Evolutionary conservation across 2,888 invertebrate genomes (phyloP).

Genomic region (Agrotis ipsilon): DNA sequence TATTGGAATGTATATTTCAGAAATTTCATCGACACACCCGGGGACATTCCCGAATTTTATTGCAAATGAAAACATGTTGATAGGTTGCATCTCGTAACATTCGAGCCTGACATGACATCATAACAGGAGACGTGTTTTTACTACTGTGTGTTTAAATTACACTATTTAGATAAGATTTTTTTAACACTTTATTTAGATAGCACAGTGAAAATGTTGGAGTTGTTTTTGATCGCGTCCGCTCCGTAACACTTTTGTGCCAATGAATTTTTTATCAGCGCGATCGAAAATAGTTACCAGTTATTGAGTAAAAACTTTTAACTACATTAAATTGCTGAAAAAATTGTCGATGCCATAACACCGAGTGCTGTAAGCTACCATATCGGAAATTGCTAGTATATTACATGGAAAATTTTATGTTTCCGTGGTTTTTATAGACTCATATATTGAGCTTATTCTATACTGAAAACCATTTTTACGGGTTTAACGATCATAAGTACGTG

Average conservation of each 20-base stretch:
- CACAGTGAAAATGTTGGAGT: constrained; percentile 11
- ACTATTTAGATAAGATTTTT: constrained; percentile 43
- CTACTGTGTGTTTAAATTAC: constrained; percentile 22
- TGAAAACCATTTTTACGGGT: constrained; percentile 84
- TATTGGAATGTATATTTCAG: constrained; percentile 85
- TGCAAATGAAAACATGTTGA: constrained; percentile 77
- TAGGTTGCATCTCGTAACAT: constrained; percentile 73
- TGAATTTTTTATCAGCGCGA: constrained; percentile 39
- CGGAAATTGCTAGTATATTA: constrained; percentile 84
- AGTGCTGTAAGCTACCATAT: constrained; percentile 71
- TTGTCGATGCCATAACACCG: constrained; percentile 34
- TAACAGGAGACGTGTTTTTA: constrained; percentile 53
- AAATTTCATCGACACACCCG: constrained; percentile 75
- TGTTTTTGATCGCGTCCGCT: constrained; percentile 15
- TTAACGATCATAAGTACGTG: constrained; percentile 85
- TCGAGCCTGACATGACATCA: constrained; percentile 50
- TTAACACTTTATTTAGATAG: constrained; percentile 13
- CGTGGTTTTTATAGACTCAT: constrained; percentile 85
- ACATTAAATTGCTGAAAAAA: constrained; percentile 51
- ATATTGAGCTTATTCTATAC: constrained; percentile 83
- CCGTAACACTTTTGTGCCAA: constrained; percentile 17
- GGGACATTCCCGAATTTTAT: constrained; percentile 73
- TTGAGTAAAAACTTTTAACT: constrained; percentile 47
- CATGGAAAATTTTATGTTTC: constrained; percentile 83
- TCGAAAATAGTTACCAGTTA: constrained; percentile 49